Evolutionary conservation across 2,888 invertebrate genomes (phyloP).

Genomic region (Cerceris ruficornis): DNA sequence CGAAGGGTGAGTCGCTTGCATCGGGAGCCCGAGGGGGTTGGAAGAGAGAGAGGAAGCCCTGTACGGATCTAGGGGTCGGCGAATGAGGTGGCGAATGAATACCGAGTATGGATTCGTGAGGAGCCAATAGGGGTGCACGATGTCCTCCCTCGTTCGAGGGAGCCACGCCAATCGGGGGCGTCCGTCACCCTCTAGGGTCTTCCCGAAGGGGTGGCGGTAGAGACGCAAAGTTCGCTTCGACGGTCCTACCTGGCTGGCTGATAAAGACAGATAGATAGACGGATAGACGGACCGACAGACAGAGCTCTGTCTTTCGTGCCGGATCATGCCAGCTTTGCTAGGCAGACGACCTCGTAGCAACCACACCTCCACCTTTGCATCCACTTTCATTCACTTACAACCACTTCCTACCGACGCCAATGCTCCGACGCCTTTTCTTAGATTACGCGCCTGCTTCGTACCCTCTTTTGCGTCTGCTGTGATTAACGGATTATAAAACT

Average conservation of each 20-base stretch:
- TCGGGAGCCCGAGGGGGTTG: conserved; percentile 17
- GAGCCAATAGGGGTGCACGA: conserved; percentile 71
- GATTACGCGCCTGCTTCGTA: conserved; percentile 56
- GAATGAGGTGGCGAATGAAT: conserved; percentile 73
- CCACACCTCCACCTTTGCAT: conserved; percentile 60
- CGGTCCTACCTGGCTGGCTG: conserved; percentile 62
- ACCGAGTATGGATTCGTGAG: conserved; percentile 72
- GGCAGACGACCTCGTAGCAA: conserved; percentile 67
- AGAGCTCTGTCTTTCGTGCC: conserved; percentile 64
- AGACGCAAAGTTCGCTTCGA: conserved; percentile 47
- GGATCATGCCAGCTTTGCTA: conserved; percentile 71
- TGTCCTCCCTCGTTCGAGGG: conserved; percentile 67
- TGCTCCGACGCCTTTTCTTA: conserved; percentile 70
- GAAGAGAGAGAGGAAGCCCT: conserved; percentile 18
- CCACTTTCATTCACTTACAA: conserved; percentile 64
- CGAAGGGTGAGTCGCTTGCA: conserved; percentile 51
- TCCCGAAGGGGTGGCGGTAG: conserved; percentile 46
- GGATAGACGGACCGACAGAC: conserved; percentile 31
- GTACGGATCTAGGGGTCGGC: conserved; percentile 59
- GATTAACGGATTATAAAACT: conserved; percentile 54
- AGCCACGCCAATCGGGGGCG: conserved; percentile 69
- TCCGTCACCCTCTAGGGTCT: conserved; percentile 55
- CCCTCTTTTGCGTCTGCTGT: conserved; percentile 40
- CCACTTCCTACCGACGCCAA: conserved; percentile 58
- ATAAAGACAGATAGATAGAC: conserved; percentile 72